Conservation (phyloP, 2,113 vertebrate species). For the Bos javanicus region DNA sequence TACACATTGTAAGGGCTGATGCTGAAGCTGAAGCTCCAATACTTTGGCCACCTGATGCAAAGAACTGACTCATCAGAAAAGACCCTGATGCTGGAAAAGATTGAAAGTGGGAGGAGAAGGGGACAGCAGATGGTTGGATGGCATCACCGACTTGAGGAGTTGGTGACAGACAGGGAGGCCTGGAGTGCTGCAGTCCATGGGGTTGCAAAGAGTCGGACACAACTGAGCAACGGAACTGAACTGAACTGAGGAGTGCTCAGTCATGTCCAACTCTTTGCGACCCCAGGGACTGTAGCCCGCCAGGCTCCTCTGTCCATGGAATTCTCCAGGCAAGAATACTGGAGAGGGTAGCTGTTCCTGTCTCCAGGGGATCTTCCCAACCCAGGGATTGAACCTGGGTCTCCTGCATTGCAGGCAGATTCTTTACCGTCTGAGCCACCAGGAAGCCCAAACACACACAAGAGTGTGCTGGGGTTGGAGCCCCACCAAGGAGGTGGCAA, state of each 20-base stretch:
- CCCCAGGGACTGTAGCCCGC: background rate
- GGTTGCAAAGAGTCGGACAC: background rate
- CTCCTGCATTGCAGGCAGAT: background rate
- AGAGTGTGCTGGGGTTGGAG: background rate
- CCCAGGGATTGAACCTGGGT: background rate
- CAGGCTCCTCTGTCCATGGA: background rate
- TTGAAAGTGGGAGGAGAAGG: background rate
- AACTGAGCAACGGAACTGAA: background rate
- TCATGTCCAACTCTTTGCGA: background rate
- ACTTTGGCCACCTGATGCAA: background rate
- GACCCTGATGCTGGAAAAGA: background rate
- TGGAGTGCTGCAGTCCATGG: background rate
- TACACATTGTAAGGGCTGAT: background rate
- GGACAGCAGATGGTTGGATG: background rate
- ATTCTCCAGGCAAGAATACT: background rate
- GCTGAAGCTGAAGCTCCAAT: background rate
- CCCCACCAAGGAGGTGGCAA: background rate
- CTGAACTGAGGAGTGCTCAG: background rate
- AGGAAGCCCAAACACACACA: background rate
- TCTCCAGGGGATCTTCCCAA: background rate
- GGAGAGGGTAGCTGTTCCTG: fast-evolving
- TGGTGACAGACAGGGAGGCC: background rate
- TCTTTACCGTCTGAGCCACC: background rate
- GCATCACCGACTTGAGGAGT: no score
- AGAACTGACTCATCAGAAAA: background rate